Conservation (phyloP, 2,797 vertebrate species). For the Pipistrellus pygmaeus region DNA sequence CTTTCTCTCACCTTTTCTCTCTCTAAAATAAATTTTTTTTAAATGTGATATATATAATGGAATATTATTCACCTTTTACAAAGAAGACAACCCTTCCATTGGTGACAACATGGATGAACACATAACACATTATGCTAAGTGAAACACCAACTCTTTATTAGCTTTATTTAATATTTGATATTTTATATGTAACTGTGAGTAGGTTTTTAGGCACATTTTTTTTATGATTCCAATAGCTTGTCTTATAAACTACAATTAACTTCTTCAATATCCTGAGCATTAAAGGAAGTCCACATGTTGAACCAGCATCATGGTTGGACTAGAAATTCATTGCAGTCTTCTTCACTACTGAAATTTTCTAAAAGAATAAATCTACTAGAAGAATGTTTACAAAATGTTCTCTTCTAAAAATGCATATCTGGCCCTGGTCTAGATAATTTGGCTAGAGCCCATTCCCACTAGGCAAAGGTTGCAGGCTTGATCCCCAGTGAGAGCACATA, state of each 20-base stretch:
- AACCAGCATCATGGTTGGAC: background rate
- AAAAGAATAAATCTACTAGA: background rate
- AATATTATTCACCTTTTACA: background rate
- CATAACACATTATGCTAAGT: background rate
- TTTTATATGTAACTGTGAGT: background rate
- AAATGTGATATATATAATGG: background rate
- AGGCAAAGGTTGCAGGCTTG: background rate
- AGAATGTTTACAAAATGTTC: background rate
- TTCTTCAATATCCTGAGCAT: background rate
- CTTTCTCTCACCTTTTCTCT: background rate
- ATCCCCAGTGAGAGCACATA: background rate
- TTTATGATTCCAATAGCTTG: background rate
- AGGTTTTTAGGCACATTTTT: background rate
- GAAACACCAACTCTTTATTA: background rate
- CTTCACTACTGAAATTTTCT: background rate
- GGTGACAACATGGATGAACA: background rate
- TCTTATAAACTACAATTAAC: background rate
- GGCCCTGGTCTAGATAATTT: background rate
- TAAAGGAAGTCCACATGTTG: background rate
- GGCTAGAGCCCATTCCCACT: background rate
- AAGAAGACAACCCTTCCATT: background rate
- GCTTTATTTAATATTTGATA: background rate
- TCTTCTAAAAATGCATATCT: background rate
- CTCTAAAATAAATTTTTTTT: background rate
- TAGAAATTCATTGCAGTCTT: background rate